Conservation (phyloP, 2,797 vertebrate genomes). For the Nyctibius grandis region DNA sequence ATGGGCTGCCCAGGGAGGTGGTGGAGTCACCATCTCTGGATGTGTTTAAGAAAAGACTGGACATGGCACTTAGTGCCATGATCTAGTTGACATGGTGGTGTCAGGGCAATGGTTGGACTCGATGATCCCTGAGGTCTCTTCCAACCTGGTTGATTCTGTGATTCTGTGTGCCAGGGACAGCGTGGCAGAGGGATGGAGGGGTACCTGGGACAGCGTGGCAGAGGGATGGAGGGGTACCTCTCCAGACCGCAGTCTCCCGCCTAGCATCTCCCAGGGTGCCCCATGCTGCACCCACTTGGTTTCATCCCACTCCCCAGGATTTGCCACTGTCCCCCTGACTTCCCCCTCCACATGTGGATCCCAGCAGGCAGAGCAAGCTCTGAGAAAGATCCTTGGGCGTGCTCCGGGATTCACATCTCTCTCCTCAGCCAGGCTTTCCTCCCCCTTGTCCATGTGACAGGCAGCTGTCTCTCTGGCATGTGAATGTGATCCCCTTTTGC, state of each 20-base stretch:
- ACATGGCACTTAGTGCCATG: too few species aligned
- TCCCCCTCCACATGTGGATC: background rate
- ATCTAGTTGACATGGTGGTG: too few species aligned
- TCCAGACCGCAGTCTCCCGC: background rate
- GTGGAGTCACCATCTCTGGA: too few species aligned
- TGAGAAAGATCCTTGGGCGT: background rate
- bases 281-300: background rate
- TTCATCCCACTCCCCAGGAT: background rate
- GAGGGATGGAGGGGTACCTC: background rate
- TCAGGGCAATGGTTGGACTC: too few species aligned
- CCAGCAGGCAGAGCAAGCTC: background rate
- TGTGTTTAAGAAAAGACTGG: too few species aligned
- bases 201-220: too few species aligned
- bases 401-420: background rate
- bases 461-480: background rate
- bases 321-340: background rate
- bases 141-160: too few species aligned
- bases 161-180: background rate
- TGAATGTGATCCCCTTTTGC: background rate
- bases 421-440: background rate
- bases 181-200: background rate
- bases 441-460: background rate
- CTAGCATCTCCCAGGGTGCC: background rate
- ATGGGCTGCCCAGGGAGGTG: too few species aligned
- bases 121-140: too few species aligned